Conservation (phyloP, 2,888 invertebrate genomes). For the Cataglyphis altisquamis region DNA sequence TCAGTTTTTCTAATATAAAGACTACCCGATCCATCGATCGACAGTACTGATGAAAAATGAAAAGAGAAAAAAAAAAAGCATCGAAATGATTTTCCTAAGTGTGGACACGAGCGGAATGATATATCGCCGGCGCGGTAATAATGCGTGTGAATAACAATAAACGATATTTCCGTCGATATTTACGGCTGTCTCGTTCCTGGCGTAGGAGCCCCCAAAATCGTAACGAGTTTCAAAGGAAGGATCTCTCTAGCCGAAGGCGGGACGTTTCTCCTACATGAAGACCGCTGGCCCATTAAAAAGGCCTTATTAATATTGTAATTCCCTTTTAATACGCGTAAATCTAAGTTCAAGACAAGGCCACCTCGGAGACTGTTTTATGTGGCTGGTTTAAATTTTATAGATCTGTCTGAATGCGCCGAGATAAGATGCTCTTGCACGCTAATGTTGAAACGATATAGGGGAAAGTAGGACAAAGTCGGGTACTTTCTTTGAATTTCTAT, state of each 20-base stretch:
- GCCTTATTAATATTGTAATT: constrained; percentile 83
- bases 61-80: background rate
- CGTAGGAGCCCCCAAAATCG: constrained; percentile 54
- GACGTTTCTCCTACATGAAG: constrained; percentile 57
- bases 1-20: background rate
- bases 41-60: background rate
- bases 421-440: constrained; percentile 9
- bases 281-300: constrained; percentile 74
- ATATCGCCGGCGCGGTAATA: constrained; percentile 43
- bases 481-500: too few relatives aligned
- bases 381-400: constrained; percentile 64
- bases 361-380: constrained; percentile 78
- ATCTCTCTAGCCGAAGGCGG: constrained; percentile 56
- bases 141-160: constrained; percentile 67
- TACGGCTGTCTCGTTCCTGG: constrained; percentile 61
- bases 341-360: constrained; percentile 81
- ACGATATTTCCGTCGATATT: constrained; percentile 71
- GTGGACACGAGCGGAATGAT: constrained; percentile 48
- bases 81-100: constrained; percentile 42
- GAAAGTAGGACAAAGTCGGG: too few relatives aligned
- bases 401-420: constrained; percentile 52
- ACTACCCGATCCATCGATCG: background rate
- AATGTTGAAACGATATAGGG: too few relatives aligned
- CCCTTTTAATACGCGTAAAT: constrained; percentile 82
- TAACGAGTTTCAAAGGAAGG: constrained; percentile 65